These are phyloP conservation scores for Ruditapes philippinarum DNA, from an alignment of 1,140 invertebrate species.

Conservation along the genomic window DNA sequence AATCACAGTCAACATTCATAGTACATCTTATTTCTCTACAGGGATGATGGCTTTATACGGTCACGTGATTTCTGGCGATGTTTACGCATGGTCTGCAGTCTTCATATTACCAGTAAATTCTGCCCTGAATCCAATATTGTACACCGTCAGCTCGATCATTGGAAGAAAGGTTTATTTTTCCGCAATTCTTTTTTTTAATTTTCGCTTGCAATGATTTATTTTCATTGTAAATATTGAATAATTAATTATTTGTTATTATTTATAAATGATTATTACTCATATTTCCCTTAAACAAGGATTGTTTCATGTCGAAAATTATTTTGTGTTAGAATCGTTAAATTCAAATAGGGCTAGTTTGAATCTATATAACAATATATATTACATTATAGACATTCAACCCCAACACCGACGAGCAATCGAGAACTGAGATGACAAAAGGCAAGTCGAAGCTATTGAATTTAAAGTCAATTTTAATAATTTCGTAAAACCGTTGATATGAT, in stretches of 20 bases:
- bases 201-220: not conserved
- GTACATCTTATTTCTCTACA: too few relatives aligned
- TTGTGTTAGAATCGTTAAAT: too few relatives aligned
- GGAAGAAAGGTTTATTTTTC: constrained; percentile 28
- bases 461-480: too few relatives aligned
- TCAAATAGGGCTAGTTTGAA: too few relatives aligned
- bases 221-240: not conserved
- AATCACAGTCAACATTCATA: too few relatives aligned
- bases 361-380: too few relatives aligned
- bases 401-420: not conserved
- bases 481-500: not conserved
- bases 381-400: constrained; percentile 4
- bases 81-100: constrained; percentile 16
- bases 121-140: constrained; percentile 17
- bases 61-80: constrained; percentile 31
- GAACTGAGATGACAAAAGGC: constrained; percentile 6
- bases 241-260: not conserved
- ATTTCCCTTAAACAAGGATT: too few relatives aligned
- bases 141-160: constrained; percentile 4
- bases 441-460: not conserved
- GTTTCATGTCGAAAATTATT: too few relatives aligned
- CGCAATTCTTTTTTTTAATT: too few relatives aligned
- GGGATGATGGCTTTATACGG: constrained; percentile 25
- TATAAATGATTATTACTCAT: too few relatives aligned
- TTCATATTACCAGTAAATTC: constrained; percentile 31